Evolutionary conservation across 2,888 invertebrate species (phyloP).

Genomic region (Ochropacha duplaris): DNA sequence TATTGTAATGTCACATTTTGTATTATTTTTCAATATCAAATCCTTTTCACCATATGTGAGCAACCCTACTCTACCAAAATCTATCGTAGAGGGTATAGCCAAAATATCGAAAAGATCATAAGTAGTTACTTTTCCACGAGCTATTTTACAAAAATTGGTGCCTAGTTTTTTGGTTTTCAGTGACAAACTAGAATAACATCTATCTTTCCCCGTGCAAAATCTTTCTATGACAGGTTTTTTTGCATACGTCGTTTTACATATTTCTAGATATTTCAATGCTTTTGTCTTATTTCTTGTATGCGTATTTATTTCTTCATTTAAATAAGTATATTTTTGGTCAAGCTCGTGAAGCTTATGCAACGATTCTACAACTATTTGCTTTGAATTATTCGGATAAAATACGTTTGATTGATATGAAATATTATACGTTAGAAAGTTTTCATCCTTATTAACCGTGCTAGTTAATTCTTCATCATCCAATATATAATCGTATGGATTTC

Average conservation of each 20-base stretch:
- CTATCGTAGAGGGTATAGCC: slow-evolving; percentile 50
- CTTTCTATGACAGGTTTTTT: slow-evolving; percentile 39
- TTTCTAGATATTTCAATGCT: slow-evolving; percentile 44
- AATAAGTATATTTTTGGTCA: slow-evolving; percentile 53
- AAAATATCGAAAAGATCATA: slow-evolving; percentile 57
- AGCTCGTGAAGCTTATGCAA: slow-evolving; percentile 60
- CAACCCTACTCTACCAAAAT: slow-evolving; percentile 65
- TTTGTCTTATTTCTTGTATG: slow-evolving; percentile 37
- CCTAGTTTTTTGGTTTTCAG: slow-evolving; percentile 21
- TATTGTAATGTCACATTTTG: slow-evolving; percentile 49
- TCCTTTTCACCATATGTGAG: slow-evolving; percentile 53
- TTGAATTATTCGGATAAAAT: slow-evolving; percentile 38
- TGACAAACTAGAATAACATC: slow-evolving; percentile 26
- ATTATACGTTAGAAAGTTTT: slow-evolving; percentile 51
- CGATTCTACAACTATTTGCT: slow-evolving; percentile 48
- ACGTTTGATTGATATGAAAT: slow-evolving; percentile 51
- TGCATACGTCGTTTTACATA: slow-evolving; percentile 37
- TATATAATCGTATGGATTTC: slow-evolving; percentile 47
- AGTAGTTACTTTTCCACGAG: slow-evolving; percentile 31
- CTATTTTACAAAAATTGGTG: slow-evolving; percentile 48
- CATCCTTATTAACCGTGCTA: slow-evolving; percentile 18
- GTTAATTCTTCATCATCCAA: slow-evolving; percentile 16
- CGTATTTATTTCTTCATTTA: slow-evolving; percentile 41
- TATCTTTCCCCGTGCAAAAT: slow-evolving; percentile 40
- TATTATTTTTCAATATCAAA: slow-evolving; percentile 59